Conservation (phyloP, 2,888 invertebrate species). For the Morpho achilles region DNA sequence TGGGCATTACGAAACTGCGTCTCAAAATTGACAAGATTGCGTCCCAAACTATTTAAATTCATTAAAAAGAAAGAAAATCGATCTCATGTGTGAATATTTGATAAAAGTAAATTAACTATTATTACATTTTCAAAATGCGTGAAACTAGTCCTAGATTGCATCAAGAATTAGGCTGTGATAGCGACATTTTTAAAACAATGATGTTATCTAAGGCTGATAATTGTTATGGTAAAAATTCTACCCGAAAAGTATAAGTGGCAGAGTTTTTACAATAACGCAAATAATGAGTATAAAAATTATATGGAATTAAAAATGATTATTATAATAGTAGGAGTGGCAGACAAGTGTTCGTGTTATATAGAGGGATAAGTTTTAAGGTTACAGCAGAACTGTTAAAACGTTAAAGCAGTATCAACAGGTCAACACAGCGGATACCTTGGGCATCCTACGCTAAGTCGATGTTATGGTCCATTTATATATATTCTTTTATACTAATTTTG, state of each 20-base stretch:
- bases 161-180: slow-evolving; percentile 7
- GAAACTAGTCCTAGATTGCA: slow-evolving; percentile 3
- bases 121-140: neutral
- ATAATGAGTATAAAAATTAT: slow-evolving; percentile 11
- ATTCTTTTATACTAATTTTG: slow-evolving; percentile 63
- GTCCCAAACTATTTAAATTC: no score
- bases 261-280: slow-evolving; percentile 10
- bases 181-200: slow-evolving; percentile 2
- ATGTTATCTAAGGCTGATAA: slow-evolving; percentile 2
- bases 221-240: slow-evolving; percentile 14
- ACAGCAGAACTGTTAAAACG: slow-evolving; percentile 58
- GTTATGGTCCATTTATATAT: slow-evolving; percentile 68
- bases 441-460: slow-evolving; percentile 76
- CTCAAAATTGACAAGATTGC: neutral
- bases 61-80: no score
- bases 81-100: no score
- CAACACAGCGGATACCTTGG: slow-evolving; percentile 73
- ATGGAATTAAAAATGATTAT: slow-evolving; percentile 13
- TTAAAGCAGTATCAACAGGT: slow-evolving; percentile 63
- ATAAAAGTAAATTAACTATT: no score
- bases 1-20: neutral
- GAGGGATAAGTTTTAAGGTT: slow-evolving; percentile 76
- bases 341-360: slow-evolving; percentile 38
- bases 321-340: slow-evolving; percentile 32
- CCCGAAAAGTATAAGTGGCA: neutral